These are phyloP conservation scores for Sabatieria punctata DNA, from an alignment of 2,888 invertebrate genomes.

Conservation along the genomic window DNA sequence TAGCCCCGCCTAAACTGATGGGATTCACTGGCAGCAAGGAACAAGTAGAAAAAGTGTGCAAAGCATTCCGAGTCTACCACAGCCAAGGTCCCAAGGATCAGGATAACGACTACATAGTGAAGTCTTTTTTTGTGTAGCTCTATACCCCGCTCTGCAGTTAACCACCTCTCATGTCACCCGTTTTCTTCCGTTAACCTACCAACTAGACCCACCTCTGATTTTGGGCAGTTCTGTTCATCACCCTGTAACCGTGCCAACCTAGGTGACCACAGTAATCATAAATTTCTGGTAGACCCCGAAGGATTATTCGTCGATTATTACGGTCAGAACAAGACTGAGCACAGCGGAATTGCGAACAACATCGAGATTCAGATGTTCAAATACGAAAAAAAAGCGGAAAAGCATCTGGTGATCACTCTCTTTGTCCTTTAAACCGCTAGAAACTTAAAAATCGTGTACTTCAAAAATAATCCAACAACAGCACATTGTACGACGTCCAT, in stretches of 20 bases:
- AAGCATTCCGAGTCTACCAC: slow-evolving; percentile 86
- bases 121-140: slow-evolving; percentile 22
- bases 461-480: too few relatives aligned
- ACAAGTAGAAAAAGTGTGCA: slow-evolving; percentile 56
- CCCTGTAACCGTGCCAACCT: too few relatives aligned
- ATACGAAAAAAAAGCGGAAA: neutral
- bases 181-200: too few relatives aligned
- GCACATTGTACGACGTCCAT: too few relatives aligned
- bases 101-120: slow-evolving; percentile 90
- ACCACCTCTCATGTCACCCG: too few relatives aligned
- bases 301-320: slow-evolving; percentile 95
- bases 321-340: slow-evolving; percentile 69
- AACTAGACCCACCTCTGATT: too few relatives aligned
- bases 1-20: slow-evolving; percentile 71
- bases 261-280: slow-evolving; percentile 94
- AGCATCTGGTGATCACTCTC: slow-evolving; percentile 9
- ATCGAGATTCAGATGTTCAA: slow-evolving; percentile 35
- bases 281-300: slow-evolving; percentile 78
- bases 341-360: slow-evolving; percentile 56
- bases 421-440: too few relatives aligned
- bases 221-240: slow-evolving; percentile 18
- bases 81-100: slow-evolving; percentile 83
- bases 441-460: too few relatives aligned
- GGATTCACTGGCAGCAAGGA: slow-evolving; percentile 78
- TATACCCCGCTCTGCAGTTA: too few relatives aligned